Evolutionary conservation across 2,113 vertebrate species (phyloP).

Genomic region (Copsychus sechellarum): DNA sequence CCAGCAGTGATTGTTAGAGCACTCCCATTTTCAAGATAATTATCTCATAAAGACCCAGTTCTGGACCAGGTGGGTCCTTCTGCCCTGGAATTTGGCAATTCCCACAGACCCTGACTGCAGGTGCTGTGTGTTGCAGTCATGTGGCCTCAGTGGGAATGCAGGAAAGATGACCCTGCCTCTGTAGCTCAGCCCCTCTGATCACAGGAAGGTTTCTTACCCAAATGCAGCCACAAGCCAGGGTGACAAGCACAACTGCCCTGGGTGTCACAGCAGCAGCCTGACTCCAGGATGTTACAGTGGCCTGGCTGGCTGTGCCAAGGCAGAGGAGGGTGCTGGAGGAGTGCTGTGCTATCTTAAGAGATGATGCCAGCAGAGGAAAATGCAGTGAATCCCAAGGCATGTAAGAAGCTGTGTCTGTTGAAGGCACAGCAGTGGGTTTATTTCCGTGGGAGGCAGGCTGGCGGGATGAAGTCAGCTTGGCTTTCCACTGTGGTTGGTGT

Average conservation of each 20-base stretch:
- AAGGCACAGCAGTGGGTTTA: neutral
- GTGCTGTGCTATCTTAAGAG: neutral
- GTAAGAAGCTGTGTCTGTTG: neutral
- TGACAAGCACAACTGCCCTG: accelerated
- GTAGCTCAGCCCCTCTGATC: neutral
- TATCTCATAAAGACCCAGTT: accelerated
- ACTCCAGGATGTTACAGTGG: accelerated
- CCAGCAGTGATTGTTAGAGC: neutral
- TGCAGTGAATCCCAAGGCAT: neutral
- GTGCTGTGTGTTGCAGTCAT: accelerated
- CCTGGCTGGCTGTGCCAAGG: neutral
- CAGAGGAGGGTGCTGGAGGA: neutral
- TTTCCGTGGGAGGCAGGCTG: neutral
- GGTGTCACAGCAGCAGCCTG: neutral
- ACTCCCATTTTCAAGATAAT: neutral
- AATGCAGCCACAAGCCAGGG: neutral
- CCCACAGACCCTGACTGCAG: neutral
- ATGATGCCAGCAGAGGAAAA: slow-evolving; percentile 26
- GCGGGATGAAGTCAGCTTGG: neutral
- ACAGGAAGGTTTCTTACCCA: neutral
- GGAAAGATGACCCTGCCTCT: neutral
- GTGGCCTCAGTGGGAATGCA: neutral
- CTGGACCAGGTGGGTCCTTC: neutral
- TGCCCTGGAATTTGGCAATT: neutral
- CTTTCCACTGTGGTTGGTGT: neutral